phyloP scores from a whole-genome alignment of 1,140 invertebrate genomes.

The Ceratoteleas bidentatus region DNA sequence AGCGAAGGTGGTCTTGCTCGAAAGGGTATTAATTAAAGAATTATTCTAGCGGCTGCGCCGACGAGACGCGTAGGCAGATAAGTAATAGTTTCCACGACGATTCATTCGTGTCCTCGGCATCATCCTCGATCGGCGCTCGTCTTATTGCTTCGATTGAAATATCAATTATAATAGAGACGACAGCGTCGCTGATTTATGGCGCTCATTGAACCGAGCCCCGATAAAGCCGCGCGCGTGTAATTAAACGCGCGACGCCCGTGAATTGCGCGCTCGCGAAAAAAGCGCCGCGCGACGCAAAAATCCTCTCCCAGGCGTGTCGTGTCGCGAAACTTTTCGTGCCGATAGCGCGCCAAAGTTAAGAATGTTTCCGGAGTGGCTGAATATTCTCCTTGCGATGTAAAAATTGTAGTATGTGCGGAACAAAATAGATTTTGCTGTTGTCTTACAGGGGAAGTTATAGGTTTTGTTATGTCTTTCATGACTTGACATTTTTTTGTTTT shows the following conservation, averaged over 20 bases:
- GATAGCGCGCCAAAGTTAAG: too few species aligned
- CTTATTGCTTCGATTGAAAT: slow-evolving; percentile 64
- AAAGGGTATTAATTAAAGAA: slow-evolving; percentile 78
- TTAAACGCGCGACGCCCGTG: slow-evolving; percentile 1
- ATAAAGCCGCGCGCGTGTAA: slow-evolving; percentile 5
- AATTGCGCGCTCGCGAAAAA: not conserved
- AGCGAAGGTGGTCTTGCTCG: slow-evolving; percentile 69
- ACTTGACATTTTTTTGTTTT: too few species aligned
- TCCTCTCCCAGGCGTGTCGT: too few species aligned
- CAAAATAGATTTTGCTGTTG: too few species aligned
- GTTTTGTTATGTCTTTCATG: too few species aligned
- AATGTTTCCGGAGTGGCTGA: too few species aligned
- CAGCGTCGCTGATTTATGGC: slow-evolving; percentile 46
- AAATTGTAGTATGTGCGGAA: too few species aligned
- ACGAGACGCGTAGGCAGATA: slow-evolving; percentile 75
- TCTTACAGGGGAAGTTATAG: too few species aligned
- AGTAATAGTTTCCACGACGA: slow-evolving; percentile 72
- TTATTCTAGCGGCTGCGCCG: slow-evolving; percentile 74
- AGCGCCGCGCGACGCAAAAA: slow-evolving; percentile 30
- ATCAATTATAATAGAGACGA: slow-evolving; percentile 60
- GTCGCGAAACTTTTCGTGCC: too few species aligned
- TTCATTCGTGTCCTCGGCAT: slow-evolving; percentile 63
- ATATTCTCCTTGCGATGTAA: too few species aligned
- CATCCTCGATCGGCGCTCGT: slow-evolving; percentile 69
- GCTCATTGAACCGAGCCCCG: slow-evolving; percentile 1